A percentile compares a stretch with the other conserved stretches of the same genome.
phyloP scores from a whole-genome alignment of 2,797 vertebrate species.

The Peromyscus aztecus region DNA sequence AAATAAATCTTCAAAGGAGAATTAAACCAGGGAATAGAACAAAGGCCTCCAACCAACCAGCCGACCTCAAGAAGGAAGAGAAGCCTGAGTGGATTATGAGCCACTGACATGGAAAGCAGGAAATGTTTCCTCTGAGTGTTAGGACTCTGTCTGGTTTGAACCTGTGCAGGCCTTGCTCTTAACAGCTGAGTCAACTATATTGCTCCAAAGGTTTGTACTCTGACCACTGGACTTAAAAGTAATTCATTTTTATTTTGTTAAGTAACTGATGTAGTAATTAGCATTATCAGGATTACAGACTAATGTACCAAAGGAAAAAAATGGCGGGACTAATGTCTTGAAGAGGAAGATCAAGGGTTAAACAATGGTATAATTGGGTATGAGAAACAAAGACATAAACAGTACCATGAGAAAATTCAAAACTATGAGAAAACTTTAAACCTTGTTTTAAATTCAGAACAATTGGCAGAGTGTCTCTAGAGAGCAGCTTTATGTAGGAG shows the following conservation, averaged over 20 bases:
- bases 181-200: neutral
- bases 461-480: neutral
- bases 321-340: neutral
- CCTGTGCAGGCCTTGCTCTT: neutral
- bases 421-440: neutral
- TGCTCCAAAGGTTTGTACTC: neutral
- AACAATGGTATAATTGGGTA: neutral
- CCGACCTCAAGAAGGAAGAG: neutral
- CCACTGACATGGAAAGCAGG: neutral
- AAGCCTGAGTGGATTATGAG: neutral
- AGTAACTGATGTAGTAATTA: neutral
- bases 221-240: neutral
- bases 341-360: neutral
- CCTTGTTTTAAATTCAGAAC: neutral
- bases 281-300: neutral
- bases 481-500: neutral
- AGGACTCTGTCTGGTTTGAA: neutral
- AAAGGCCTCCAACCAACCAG: neutral
- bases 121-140: neutral
- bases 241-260: neutral
- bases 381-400: neutral
- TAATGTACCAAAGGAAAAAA: neutral
- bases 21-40: neutral
- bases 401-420: neutral
- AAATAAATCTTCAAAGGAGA: neutral